Evolutionary conservation across 2,797 vertebrate species (phyloP).

Genomic region (Lindbergichthys nudifrons): DNA sequence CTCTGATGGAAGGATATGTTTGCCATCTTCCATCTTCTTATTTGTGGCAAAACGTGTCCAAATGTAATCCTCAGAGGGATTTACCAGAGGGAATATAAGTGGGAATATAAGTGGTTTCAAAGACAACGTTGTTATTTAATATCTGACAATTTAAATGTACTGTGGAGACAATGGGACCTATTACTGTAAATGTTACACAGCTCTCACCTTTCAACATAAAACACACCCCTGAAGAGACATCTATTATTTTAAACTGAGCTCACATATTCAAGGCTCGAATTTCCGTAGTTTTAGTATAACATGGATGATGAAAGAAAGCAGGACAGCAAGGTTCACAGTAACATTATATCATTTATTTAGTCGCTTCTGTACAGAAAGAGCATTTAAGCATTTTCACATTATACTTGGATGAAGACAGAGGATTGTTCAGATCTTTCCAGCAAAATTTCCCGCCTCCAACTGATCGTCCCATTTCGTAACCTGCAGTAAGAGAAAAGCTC

Average conservation of each 20-base stretch:
- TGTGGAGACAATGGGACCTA: not conserved
- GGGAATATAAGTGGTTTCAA: not conserved
- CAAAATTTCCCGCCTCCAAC: constrained; percentile 47
- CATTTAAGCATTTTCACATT: constrained; percentile 23
- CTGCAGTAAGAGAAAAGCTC: constrained; percentile 22
- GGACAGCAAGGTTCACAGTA: not conserved
- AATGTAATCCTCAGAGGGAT: not conserved
- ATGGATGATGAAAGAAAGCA: not conserved
- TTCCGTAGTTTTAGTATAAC: not conserved
- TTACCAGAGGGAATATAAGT: not conserved
- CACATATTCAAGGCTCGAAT: not conserved
- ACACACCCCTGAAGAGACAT: not conserved
- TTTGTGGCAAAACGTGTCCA: not conserved
- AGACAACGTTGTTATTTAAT: constrained; percentile 12
- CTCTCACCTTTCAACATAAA: constrained; percentile 1
- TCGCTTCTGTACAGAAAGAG: constrained; percentile 37
- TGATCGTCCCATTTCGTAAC: constrained; percentile 71
- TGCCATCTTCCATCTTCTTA: not conserved
- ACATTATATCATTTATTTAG: constrained; percentile 36
- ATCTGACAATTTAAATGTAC: not conserved
- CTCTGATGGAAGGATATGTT: too few relatives aligned
- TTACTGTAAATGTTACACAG: too few relatives aligned
- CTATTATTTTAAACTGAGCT: not conserved
- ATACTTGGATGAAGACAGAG: not conserved
- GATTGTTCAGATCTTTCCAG: constrained; percentile 60